Evolutionary conservation across 2,113 vertebrate genomes (phyloP).

Genomic region (Clarias macrocephalus): DNA sequence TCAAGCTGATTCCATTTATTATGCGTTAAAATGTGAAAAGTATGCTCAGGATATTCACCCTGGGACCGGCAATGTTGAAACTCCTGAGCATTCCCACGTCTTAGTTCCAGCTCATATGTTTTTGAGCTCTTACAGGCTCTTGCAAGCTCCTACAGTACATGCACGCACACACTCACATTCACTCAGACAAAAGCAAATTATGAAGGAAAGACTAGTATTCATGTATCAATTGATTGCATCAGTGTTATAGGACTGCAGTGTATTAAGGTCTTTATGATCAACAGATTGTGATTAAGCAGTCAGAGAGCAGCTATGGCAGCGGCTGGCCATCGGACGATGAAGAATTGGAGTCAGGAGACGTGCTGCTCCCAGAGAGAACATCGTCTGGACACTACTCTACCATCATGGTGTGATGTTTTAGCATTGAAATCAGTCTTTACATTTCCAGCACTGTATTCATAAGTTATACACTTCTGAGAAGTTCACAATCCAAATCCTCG

Average conservation of each 20-base stretch:
- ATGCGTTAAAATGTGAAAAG: constrained; percentile 55
- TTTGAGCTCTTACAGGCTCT: constrained; percentile 49
- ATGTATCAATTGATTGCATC: constrained; percentile 2
- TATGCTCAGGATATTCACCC: constrained; percentile 50
- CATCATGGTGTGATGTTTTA: constrained; percentile 59
- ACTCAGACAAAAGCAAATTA: not conserved
- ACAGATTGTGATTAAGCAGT: constrained; percentile 84
- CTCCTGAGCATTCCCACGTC: constrained; percentile 60
- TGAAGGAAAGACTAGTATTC: not conserved
- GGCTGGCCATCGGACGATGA: constrained; percentile 79
- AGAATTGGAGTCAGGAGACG: constrained; percentile 81
- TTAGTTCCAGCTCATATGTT: constrained; percentile 56
- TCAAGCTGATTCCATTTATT: constrained; percentile 14
- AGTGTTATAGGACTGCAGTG: not conserved
- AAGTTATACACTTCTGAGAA: not conserved
- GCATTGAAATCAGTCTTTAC: not conserved
- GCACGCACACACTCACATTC: constrained; percentile 10
- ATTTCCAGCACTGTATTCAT: not conserved
- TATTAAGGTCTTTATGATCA: constrained; percentile 42
- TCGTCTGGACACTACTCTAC: constrained; percentile 36
- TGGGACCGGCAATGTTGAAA: constrained; percentile 51
- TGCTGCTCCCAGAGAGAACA: constrained; percentile 71
- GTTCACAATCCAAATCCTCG: not conserved
- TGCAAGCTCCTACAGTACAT: constrained; percentile 28
- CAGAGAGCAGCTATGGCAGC: constrained; percentile 78